These are phyloP conservation scores for Capreolus pygargus DNA, from an alignment of 2,113 vertebrate genomes.

Conservation along the genomic window DNA sequence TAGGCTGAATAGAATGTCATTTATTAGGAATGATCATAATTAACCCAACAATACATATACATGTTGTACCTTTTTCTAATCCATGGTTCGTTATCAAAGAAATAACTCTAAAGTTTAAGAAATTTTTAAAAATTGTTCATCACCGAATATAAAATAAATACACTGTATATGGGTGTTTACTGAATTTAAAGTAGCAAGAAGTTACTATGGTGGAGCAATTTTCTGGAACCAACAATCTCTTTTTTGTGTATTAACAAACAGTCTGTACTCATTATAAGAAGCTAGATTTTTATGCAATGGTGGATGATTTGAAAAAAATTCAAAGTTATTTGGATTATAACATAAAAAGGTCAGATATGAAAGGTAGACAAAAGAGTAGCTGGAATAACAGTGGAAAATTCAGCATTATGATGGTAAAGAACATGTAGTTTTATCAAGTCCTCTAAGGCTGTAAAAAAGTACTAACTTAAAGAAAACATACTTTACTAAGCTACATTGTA, in stretches of 20 bases:
- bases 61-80: neutral
- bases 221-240: neutral
- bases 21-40: neutral
- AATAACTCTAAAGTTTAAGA: neutral
- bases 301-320: neutral
- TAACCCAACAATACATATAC: neutral
- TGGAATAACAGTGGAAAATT: neutral
- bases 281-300: neutral
- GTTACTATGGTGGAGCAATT: neutral
- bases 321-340: neutral
- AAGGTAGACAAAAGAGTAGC: neutral
- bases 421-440: neutral
- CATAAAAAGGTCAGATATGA: neutral
- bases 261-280: neutral
- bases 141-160: neutral
- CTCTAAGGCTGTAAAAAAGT: neutral
- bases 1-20: neutral
- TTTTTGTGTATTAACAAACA: neutral
- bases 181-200: conserved; percentile 24
- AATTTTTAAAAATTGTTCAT: neutral
- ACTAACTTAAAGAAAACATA: neutral
- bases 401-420: neutral
- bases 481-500: neutral
- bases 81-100: neutral
- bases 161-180: neutral